Percentiles rank a stretch among this genome's conserved stretches.
Conservation (phyloP, 1,140 invertebrate genomes). For the Danaus plexippus region DNA sequence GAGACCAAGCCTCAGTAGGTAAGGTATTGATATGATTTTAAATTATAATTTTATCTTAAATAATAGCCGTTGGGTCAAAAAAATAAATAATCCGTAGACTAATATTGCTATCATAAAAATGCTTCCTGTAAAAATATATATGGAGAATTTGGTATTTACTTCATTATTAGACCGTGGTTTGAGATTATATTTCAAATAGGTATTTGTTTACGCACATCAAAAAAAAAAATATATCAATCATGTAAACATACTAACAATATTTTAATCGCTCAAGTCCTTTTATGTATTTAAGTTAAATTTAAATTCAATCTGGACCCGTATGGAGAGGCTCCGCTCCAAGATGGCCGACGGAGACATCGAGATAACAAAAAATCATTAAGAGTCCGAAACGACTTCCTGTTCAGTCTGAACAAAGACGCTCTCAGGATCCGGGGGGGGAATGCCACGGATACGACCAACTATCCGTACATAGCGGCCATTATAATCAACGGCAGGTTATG, state of each 20-base stretch:
- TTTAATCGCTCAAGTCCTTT: too few species aligned
- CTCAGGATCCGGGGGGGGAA: constrained; percentile 40
- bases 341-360: constrained; percentile 17
- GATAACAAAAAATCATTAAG: constrained; percentile 23
- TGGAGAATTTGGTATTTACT: too few species aligned
- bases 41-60: not conserved
- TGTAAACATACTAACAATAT: too few species aligned
- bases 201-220: not conserved
- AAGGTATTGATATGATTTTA: constrained; percentile 8
- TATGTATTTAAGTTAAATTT: constrained; percentile 23
- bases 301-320: constrained; percentile 20
- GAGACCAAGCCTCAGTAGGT: constrained; percentile 15
- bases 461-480: constrained; percentile 57
- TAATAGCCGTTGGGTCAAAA: too few species aligned
- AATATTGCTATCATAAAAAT: too few species aligned
- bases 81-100: too few species aligned
- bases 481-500: constrained; percentile 58
- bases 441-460: constrained; percentile 42
- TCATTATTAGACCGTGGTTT: too few species aligned
- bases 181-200: too few species aligned
- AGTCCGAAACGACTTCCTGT: constrained; percentile 33
- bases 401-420: constrained; percentile 13
- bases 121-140: too few species aligned
- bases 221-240: too few species aligned
- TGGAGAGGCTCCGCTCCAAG: constrained; percentile 3